Evolutionary conservation across 1,140 invertebrate genomes (phyloP), one percentile per base, ranked within the genome.

Genomic region (Arctopsyche grandis): DNA sequence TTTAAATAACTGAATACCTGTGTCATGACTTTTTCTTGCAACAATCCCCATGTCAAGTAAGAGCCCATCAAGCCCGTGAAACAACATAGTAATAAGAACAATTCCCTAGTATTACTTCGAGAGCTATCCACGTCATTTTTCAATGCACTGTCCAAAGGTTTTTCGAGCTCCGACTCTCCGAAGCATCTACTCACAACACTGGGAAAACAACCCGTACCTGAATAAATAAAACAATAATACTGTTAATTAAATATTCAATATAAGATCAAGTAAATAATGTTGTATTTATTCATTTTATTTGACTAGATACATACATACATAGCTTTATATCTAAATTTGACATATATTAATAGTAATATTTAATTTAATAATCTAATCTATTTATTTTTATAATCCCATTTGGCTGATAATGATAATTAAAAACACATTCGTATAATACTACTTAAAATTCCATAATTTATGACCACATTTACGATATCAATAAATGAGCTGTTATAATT

Each of bases 21-120:
- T 0, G 94, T 96, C 94, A 96, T 96, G 79, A 97, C 93, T 89
- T 96, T 96, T 87, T 98, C 95, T 87, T 99, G 98, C 66, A 99
- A 87, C 58, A 98, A 89, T 0, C 97, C 98, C 97, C 98, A 99
- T 38, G 95, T 94, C 19, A 99, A 89, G 85, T 98, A 99, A 63
- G 95, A 95, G 0, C 91, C 89, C 91, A 98, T 97, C 0, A 99
- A 89, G 0, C 97, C 97, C 48, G 91, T 85, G 85, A 98, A 96
- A 87, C 97, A 98, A 85, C 96, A 93, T 0, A 91, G 19, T 0
- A 97, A 85, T 29, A 92, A 85, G 52, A 92, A 80, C 5, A 89
- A 86, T 83, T 92, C 90, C 85, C 91, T 88, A 14, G 52, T 71
- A 21, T 70, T 19, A 69, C 58, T 77, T 29, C 71, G 16, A 0